A percentile compares a stretch with the other conserved stretches of the same genome.
Evolutionary conservation across 2,797 vertebrate genomes (phyloP).

Genomic region (Labeo calbasu): DNA sequence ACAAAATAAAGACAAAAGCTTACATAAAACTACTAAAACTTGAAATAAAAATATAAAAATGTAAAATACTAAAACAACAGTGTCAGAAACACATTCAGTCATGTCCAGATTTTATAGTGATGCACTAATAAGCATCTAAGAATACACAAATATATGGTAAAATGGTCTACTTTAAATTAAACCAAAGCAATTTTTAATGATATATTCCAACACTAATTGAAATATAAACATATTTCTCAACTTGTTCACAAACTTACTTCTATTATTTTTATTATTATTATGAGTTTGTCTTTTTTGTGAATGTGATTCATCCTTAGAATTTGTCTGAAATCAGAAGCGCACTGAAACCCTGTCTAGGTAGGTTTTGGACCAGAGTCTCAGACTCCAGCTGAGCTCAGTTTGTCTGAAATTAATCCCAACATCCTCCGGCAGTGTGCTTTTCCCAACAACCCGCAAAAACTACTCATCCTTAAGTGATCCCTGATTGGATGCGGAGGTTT

Average conservation of each 20-base stretch:
- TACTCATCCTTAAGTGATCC: constrained; percentile 11
- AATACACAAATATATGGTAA: neutral
- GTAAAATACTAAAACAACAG: neutral
- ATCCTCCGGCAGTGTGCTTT: neutral
- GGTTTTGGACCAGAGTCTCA: neutral
- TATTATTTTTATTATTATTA: neutral
- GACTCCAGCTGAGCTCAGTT: neutral
- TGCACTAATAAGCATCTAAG: no score
- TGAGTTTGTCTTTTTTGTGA: neutral
- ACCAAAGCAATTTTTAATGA: no score
- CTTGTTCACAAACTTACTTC: neutral
- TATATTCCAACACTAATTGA: neutral
- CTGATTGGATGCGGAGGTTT: constrained; percentile 38
- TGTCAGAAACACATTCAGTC: neutral
- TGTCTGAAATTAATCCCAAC: neutral
- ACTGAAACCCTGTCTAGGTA: neutral
- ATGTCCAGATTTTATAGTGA: neutral
- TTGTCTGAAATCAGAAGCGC: neutral
- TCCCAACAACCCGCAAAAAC: neutral
- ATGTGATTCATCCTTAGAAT: neutral
- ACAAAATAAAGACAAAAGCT: no score
- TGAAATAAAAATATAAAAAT: neutral
- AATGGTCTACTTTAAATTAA: no score
- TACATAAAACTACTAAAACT: neutral
- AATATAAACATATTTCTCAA: neutral